Percentiles rank a stretch among this genome's conserved stretches.
Evolutionary conservation across 2,888 invertebrate species (phyloP).

Genomic region (Melanchra persicariae): DNA sequence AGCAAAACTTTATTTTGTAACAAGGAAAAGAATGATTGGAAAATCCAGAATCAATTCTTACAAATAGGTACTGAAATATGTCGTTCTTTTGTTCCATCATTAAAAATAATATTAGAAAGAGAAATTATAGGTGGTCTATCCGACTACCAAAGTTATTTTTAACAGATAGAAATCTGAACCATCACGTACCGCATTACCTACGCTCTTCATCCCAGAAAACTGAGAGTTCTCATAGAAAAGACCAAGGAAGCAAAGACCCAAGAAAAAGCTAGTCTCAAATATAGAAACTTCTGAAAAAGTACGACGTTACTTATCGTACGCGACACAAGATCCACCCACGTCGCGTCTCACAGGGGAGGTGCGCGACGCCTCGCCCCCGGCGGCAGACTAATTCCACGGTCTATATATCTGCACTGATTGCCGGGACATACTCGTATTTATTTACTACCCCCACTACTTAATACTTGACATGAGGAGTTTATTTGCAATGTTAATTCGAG

Average conservation of each 20-base stretch:
- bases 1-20: not conserved
- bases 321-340: slow-evolving; percentile 59
- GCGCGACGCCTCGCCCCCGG: slow-evolving; percentile 68
- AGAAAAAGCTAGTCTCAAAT: slow-evolving; percentile 1
- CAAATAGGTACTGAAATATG: no score
- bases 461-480: slow-evolving; percentile 71
- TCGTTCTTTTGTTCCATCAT: no score
- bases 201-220: not conserved
- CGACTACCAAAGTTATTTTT: no score
- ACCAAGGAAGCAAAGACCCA: not conserved
- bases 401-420: slow-evolving; percentile 88
- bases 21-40: not conserved
- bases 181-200: no score
- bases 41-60: no score
- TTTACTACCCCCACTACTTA: slow-evolving; percentile 76
- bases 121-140: no score
- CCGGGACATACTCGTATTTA: slow-evolving; percentile 80
- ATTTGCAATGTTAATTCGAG: slow-evolving; percentile 71
- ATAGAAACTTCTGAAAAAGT: slow-evolving; percentile 33
- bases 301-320: slow-evolving; percentile 12
- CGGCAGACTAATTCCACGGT: slow-evolving; percentile 84
- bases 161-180: no score
- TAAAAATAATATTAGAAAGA: no score
- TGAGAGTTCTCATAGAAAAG: not conserved
- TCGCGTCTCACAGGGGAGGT: slow-evolving; percentile 51